Base-by-base conservation (phyloP, 2,888 invertebrate species). In the Anoncus sp. region DNA sequence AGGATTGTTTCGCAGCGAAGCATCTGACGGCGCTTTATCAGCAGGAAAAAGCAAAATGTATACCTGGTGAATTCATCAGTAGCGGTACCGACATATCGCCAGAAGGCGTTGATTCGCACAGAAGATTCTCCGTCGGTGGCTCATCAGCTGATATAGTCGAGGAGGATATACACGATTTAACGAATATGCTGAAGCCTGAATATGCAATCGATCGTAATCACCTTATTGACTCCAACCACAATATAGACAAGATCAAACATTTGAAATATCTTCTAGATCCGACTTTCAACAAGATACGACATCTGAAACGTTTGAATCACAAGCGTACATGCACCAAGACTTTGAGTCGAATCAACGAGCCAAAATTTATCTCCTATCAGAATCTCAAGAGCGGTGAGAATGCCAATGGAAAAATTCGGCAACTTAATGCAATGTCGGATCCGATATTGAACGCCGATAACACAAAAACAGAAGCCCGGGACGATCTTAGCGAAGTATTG, bases 211-310 rank as follows among this genome's bases (percentile, higher is more conserved):
- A 90, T 31, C 83, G 90, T 0, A 89, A 87, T 57, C 89, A 86
- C 69, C 74, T 89, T 14, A 90, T 90, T 47, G 89, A 90, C 55
- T 88, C 89, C 0, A 90, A 90, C 71, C 89, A 90, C 75, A 90
- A 90, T 60, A 87, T 90, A 31, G 90, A 90, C 66, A 90, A 88
- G 67, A 86, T 90, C 1, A 88, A 85, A 55, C 89, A 86, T 31
- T 79, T 90, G 2, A 90, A 90, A 38, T 90, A 90, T 38, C 76
- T 90, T 0, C 66, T 90, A 0, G 90, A 90, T 60, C 90, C 90
- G 3, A 89, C 89, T 0, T 90, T 90, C 76, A 89, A 85, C 72
- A 90, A 88, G 75, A 89, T 90, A 10, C 85, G 90, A 2, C 87
- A 90, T 43, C 71, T 90, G 2, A 81, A 88, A 6, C 81, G 84